Evolutionary conservation across 2,113 vertebrate species (phyloP).

Genomic region (Carettochelys insculpta): DNA sequence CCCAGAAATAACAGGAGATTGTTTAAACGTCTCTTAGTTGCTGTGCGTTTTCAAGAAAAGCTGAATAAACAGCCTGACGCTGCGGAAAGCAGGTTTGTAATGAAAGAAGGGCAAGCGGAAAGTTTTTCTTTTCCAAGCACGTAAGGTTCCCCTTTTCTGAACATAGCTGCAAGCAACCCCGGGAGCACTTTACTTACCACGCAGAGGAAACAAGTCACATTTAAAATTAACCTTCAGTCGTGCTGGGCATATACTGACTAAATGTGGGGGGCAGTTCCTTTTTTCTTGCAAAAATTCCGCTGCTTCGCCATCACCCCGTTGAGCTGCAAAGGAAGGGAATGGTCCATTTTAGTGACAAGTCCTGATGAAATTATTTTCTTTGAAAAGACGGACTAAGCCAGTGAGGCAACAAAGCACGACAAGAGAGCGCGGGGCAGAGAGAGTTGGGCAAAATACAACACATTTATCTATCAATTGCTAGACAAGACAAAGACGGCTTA

Average conservation of each 20-base stretch:
- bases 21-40: slow-evolving; percentile 85
- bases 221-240: slow-evolving; percentile 66
- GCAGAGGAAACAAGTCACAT: slow-evolving; percentile 57
- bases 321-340: neutral
- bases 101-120: slow-evolving; percentile 36
- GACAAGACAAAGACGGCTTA: slow-evolving; percentile 94
- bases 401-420: slow-evolving; percentile 67
- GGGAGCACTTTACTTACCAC: slow-evolving; percentile 34
- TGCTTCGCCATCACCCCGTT: slow-evolving; percentile 36
- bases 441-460: slow-evolving; percentile 78
- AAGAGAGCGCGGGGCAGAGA: slow-evolving; percentile 55
- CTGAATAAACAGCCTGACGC: slow-evolving; percentile 84
- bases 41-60: slow-evolving; percentile 85
- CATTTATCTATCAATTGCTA: slow-evolving; percentile 85
- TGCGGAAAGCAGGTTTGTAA: slow-evolving; percentile 51
- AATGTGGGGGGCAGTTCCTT: slow-evolving; percentile 51
- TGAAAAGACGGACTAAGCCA: slow-evolving; percentile 56
- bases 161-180: slow-evolving; percentile 6
- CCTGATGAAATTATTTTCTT: slow-evolving; percentile 44
- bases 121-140: neutral
- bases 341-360: slow-evolving; percentile 26
- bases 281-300: slow-evolving; percentile 37
- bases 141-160: slow-evolving; percentile 27
- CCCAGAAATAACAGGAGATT: slow-evolving; percentile 82
- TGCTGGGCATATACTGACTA: slow-evolving; percentile 63